Evolutionary conservation across 2,888 invertebrate genomes (phyloP).

Genomic region (Phortica okadai): DNA sequence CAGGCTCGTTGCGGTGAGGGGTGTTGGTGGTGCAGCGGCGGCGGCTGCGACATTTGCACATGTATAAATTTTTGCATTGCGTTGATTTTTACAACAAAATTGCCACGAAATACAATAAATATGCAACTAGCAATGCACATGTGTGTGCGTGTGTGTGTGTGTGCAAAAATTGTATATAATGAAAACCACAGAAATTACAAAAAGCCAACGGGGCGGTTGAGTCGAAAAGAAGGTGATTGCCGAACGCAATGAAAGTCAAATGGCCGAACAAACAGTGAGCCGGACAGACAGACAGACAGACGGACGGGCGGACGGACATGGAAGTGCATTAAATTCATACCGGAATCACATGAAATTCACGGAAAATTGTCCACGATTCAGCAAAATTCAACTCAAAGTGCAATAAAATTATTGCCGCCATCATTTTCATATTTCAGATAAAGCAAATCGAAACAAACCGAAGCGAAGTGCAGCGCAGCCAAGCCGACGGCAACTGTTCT

Average conservation of each 20-base stretch:
- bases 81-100: constrained; percentile 16
- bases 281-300: constrained; percentile 29
- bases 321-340: constrained; percentile 11
- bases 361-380: too few relatives aligned
- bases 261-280: constrained; percentile 11
- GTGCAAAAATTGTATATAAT: constrained; percentile 71
- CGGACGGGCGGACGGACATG: constrained; percentile 21
- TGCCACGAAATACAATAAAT: constrained; percentile 17
- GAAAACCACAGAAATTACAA: constrained; percentile 65
- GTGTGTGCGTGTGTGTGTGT: neutral
- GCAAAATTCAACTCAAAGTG: neutral
- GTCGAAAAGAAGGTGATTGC: neutral
- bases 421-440: constrained; percentile 19
- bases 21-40: neutral
- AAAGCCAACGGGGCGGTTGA: neutral
- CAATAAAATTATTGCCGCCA: constrained; percentile 11
- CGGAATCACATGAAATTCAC: constrained; percentile 22
- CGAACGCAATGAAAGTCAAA: constrained; percentile 51
- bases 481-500: neutral
- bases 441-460: constrained; percentile 39
- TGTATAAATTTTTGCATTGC: constrained; percentile 7
- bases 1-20: neutral
- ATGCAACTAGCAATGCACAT: constrained; percentile 14
- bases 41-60: constrained; percentile 1
- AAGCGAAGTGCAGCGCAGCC: constrained; percentile 40